phyloP scores from a whole-genome alignment of 1,140 invertebrate species.

The Pristionchus pacificus region DNA sequence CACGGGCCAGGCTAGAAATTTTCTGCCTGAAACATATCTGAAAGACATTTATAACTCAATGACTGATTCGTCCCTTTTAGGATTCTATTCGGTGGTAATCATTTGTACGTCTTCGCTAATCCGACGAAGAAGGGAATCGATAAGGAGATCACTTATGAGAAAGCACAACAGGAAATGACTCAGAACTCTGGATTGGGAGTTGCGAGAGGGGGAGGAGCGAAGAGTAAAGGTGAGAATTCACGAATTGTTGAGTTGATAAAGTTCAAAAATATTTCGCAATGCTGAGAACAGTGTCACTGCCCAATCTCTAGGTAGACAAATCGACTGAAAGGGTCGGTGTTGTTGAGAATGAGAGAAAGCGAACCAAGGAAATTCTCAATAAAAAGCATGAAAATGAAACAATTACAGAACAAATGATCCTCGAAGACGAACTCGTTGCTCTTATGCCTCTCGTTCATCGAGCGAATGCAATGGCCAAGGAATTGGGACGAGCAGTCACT shows the following conservation, averaged over 20 bases:
- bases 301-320: no score
- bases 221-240: conserved; percentile 17
- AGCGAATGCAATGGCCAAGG: conserved; percentile 66
- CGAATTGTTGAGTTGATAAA: neutral
- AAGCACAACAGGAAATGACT: conserved; percentile 67
- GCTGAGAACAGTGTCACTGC: no score
- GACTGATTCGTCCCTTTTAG: no score
- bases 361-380: no score
- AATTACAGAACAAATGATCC: conserved; percentile 59
- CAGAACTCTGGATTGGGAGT: conserved; percentile 61
- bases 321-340: no score
- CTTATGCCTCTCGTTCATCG: conserved; percentile 65
- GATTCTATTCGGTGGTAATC: conserved; percentile 65
- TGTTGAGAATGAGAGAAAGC: no score
- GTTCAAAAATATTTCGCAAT: neutral
- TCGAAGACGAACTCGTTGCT: conserved; percentile 66
- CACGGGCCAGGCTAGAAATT: neutral
- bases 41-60: no score
- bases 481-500: conserved; percentile 62
- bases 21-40: no score
- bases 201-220: conserved; percentile 31
- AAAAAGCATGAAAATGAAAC: no score
- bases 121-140: conserved; percentile 57
- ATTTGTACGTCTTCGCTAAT: conserved; percentile 64
- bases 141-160: conserved; percentile 63